phyloP scores from a whole-genome alignment of 2,797 vertebrate genomes.

The Phoeniculus purpureus region DNA sequence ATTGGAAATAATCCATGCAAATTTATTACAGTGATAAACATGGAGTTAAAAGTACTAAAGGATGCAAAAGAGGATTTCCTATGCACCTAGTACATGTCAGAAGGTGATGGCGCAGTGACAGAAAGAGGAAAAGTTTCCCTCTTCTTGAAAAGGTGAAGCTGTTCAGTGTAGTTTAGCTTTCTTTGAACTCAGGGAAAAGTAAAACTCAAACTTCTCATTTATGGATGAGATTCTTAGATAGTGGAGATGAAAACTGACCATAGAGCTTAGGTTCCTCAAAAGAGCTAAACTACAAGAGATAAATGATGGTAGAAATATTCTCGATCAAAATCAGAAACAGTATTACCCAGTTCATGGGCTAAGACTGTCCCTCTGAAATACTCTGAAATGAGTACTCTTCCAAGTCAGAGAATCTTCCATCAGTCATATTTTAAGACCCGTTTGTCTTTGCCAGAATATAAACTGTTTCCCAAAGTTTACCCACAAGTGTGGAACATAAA shows the following conservation, averaged over 20 bases:
- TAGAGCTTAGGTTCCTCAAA: background rate
- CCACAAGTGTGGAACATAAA: background rate
- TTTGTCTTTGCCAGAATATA: background rate
- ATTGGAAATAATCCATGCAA: background rate
- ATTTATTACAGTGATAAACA: background rate
- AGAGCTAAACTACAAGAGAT: background rate
- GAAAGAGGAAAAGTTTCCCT: background rate
- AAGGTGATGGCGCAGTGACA: background rate
- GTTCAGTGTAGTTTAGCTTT: background rate
- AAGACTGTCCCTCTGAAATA: background rate
- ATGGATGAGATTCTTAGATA: background rate
- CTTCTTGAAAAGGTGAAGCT: background rate
- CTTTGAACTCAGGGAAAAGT: background rate
- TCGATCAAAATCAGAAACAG: background rate
- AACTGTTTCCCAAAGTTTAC: background rate
- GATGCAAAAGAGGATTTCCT: background rate
- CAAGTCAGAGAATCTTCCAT: background rate
- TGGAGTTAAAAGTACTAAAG: background rate
- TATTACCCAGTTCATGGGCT: background rate
- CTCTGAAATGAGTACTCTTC: background rate
- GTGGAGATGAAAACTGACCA: background rate
- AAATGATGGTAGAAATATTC: background rate
- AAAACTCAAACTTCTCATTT: background rate
- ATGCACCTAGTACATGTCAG: background rate
- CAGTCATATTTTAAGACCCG: background rate